Evolutionary conservation across 2,113 vertebrate species (phyloP), one percentile per base, ranked within the genome.

Genomic region (Sinocyclocheilus anophthalmus): DNA sequence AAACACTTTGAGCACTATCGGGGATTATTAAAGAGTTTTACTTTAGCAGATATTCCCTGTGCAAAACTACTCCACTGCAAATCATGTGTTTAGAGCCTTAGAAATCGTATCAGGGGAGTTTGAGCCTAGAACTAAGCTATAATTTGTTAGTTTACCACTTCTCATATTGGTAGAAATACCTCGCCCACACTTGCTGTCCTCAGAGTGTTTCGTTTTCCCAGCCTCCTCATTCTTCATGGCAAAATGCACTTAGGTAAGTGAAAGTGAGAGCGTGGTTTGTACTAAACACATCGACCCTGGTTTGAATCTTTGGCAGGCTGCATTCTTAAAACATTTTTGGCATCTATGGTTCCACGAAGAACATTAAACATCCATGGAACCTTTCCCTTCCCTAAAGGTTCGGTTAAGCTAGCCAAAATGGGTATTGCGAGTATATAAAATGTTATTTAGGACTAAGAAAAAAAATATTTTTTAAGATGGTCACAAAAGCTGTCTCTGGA

Each of bases 121-220:
- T 65, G 10, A 48, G 53, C 30, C 8, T 59, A 79, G 0, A n/a
- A 13, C 77, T 63, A 4, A 45, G 16, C 42, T 81, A 65, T 65
- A 39, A 61, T 79, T 59, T 79, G 53, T 59, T 37, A 48, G 79
- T 81, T 65, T 65, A 65, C 61, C 61, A 65, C 61, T 48, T 81
- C 39, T 26, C 79, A 81, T 81, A n/a, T 48, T 45, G 37, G 79
- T 81, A 67, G 39, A 81, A 30, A 67, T 39, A 65, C 78, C n/a
- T 81, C 79, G 42, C 79, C 79, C 42, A 81, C 79, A 81, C 61
- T 81, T 50, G 42, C 61, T 67, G 39, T 81, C n/a, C 39, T 48
- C 24, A 3, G n/a, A 33, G 59, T 24, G 39, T 67, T 48, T 81
- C 13, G 2, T 63, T 65, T 81, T 65, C 5, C 39, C 73, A 48